These are phyloP conservation scores for Dermatemys mawii DNA, from an alignment of 2,113 vertebrate genomes.

Conservation along the genomic window DNA sequence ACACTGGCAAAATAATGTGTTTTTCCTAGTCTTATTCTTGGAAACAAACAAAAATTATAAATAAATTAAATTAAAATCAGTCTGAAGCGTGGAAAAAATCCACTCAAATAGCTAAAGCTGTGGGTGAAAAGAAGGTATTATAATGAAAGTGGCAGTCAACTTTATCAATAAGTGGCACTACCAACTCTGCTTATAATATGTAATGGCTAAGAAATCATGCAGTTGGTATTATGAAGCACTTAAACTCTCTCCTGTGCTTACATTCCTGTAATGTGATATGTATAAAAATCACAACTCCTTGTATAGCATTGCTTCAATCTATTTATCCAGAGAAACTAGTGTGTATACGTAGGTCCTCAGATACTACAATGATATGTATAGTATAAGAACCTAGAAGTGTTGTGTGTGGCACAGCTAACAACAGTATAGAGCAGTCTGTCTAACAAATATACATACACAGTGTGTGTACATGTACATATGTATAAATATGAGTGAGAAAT, in stretches of 20 bases:
- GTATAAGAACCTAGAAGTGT: not conserved
- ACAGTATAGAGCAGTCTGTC: not conserved
- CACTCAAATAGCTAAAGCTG: not conserved
- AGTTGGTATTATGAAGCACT: not conserved
- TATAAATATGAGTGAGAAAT: not conserved
- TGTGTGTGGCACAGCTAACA: not conserved
- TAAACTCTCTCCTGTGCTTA: not conserved
- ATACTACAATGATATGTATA: not conserved
- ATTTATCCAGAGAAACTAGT: not conserved
- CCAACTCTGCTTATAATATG: not conserved
- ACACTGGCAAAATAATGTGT: not conserved
- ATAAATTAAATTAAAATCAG: not conserved
- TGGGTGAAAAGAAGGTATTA: not conserved
- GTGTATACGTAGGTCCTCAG: accelerated
- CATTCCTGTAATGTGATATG: not conserved
- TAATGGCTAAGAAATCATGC: not conserved
- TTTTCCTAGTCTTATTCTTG: not conserved
- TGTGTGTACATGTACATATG: not conserved
- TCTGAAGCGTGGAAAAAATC: constrained; percentile 2
- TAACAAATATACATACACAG: not conserved
- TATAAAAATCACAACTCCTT: not conserved
- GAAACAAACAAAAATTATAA: not conserved
- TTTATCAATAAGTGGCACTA: not conserved
- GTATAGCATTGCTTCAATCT: not conserved
- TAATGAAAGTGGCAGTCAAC: not conserved